Conservation (phyloP, 2,888 invertebrate genomes). For the Harpalus rufipes region DNA sequence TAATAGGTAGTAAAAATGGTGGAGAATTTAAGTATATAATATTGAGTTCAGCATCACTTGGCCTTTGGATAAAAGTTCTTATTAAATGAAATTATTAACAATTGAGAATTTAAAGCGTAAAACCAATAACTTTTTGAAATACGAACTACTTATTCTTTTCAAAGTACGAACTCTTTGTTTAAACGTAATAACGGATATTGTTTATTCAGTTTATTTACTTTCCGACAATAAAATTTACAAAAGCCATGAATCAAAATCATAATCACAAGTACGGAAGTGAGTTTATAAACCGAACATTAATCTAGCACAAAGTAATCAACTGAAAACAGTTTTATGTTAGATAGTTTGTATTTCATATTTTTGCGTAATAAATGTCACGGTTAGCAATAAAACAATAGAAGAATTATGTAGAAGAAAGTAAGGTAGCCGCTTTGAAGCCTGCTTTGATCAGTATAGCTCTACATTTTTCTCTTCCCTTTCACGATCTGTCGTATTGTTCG, state of each 20-base stretch:
- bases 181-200: no score
- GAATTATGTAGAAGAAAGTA: conserved; percentile 26
- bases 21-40: no score
- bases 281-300: not conserved
- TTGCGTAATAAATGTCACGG: conserved; percentile 27
- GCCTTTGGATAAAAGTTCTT: no score
- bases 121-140: no score
- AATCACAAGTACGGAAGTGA: conserved; percentile 5
- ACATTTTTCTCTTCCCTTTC: conserved; percentile 29
- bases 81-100: no score
- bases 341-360: conserved; percentile 18
- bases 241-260: not conserved
- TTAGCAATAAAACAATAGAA: conserved; percentile 37
- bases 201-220: not conserved
- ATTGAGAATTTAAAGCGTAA: no score
- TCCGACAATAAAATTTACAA: not conserved
- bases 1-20: no score
- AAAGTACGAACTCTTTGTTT: no score
- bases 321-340: conserved; percentile 9
- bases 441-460: conserved; percentile 20
- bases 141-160: no score
- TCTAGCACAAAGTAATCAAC: conserved; percentile 5
- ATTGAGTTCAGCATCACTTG: no score
- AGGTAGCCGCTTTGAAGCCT: not conserved
- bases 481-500: conserved; percentile 66